These are phyloP conservation scores for Drosophila chauvacae DNA, from an alignment of 1,140 invertebrate genomes.

Conservation along the genomic window DNA sequence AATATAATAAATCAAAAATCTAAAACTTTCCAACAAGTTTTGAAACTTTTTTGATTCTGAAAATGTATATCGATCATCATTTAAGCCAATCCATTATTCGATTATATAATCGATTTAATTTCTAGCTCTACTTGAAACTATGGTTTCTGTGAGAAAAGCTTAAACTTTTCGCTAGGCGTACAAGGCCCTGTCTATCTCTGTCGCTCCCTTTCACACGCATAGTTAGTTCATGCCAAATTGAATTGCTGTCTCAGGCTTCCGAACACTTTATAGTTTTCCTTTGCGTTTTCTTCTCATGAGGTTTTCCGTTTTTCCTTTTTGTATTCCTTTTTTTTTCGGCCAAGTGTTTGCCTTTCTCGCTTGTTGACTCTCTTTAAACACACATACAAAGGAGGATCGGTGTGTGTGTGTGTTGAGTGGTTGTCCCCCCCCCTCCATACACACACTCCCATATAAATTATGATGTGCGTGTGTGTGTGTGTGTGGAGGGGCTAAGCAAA, in stretches of 20 bases:
- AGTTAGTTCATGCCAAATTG: slow-evolving; percentile 66
- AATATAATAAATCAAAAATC: too few species aligned
- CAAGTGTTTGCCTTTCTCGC: slow-evolving; percentile 73
- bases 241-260: slow-evolving; percentile 65
- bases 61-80: too few species aligned
- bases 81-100: too few species aligned
- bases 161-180: background rate
- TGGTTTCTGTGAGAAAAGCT: background rate
- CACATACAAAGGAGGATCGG: slow-evolving; percentile 21
- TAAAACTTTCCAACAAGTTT: too few species aligned
- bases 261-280: slow-evolving; percentile 73
- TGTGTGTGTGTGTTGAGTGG: background rate
- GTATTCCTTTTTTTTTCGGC: slow-evolving; percentile 20
- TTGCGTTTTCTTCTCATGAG: slow-evolving; percentile 34
- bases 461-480: slow-evolving; percentile 23
- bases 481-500: slow-evolving; percentile 62
- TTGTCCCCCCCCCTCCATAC: slow-evolving; percentile 9
- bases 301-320: slow-evolving; percentile 30
- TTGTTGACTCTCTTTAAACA: slow-evolving; percentile 62
- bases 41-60: too few species aligned
- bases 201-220: slow-evolving; percentile 49
- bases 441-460: slow-evolving; percentile 55
- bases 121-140: too few species aligned
- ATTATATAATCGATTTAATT: too few species aligned
- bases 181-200: slow-evolving; percentile 14